Percentiles rank a stretch among this genome's conserved stretches.
Conservation (phyloP, 37 sponge, comb jelly and placozoan species). For the Amphimedon queenslandica region DNA sequence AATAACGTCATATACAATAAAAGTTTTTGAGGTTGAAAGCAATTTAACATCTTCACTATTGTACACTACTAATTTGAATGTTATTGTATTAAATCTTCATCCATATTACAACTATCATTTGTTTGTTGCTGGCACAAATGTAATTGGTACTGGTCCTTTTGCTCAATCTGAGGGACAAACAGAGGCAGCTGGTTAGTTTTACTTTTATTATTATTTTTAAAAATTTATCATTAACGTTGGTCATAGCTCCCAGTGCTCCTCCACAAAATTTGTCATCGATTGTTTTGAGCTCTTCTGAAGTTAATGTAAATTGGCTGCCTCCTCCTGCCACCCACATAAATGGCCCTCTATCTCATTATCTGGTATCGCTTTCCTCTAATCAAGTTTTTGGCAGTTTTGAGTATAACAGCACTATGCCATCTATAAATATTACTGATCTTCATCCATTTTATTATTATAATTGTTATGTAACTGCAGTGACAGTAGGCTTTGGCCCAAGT, state of each 20-base stretch:
- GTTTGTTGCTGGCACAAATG: slow-evolving; percentile 23
- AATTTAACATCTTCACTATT: too few relatives aligned
- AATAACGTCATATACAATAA: too few relatives aligned
- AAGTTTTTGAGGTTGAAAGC: too few relatives aligned
- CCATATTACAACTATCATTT: slow-evolving; percentile 41
- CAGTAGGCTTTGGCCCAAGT: slow-evolving; percentile 1
- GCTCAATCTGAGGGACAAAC: too few relatives aligned
- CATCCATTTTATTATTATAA: slow-evolving; percentile 10
- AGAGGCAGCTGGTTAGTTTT: not conserved
- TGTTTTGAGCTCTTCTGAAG: not conserved
- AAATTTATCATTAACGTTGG: too few relatives aligned
- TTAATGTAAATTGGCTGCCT: not conserved
- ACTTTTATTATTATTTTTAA: too few relatives aligned
- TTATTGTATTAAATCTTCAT: slow-evolving; percentile 36
- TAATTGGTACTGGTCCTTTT: slow-evolving; percentile 31
- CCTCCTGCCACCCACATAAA: not conserved
- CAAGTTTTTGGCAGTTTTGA: not conserved
- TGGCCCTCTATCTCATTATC: not conserved
- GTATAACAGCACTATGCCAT: not conserved
- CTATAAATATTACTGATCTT: not conserved
- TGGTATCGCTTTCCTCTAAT: not conserved
- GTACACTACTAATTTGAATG: too few relatives aligned
- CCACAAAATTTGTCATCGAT: not conserved
- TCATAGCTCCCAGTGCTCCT: not conserved
- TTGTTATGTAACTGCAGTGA: slow-evolving; percentile 13